These are phyloP conservation scores for Adelosebastes latens DNA, from an alignment of 2,797 vertebrate species.

Conservation along the genomic window DNA sequence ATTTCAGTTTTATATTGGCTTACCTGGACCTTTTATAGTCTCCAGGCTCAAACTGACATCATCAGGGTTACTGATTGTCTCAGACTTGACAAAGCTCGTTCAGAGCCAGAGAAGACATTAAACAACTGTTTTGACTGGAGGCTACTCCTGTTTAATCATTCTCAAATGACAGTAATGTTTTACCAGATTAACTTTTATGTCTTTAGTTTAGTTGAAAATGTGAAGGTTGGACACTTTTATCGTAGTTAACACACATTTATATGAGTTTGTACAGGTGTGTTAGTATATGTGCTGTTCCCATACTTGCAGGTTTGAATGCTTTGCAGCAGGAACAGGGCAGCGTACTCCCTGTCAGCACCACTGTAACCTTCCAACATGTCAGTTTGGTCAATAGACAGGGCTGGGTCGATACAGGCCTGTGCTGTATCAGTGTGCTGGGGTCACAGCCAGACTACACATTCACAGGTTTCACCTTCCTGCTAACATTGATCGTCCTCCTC, in stretches of 20 bases:
- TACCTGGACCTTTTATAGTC: not conserved
- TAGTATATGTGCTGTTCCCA: not conserved
- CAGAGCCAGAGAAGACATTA: not conserved
- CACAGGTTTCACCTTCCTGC: conserved; percentile 24
- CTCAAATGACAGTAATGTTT: no score
- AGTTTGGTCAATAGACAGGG: not conserved
- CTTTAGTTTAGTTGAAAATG: no score
- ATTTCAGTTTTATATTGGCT: not conserved
- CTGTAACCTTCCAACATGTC: conserved; percentile 4
- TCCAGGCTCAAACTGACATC: not conserved
- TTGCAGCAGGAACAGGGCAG: not conserved
- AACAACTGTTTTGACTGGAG: not conserved
- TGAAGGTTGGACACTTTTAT: not conserved
- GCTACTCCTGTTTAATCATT: not conserved
- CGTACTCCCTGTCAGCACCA: not conserved
- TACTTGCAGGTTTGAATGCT: not conserved
- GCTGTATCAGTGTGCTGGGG: conserved; percentile 6
- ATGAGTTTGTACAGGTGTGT: not conserved
- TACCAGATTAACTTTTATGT: no score
- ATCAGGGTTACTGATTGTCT: not conserved
- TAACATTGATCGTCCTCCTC: not conserved
- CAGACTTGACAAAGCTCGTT: not conserved
- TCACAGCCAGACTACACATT: not conserved
- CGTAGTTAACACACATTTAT: not conserved
- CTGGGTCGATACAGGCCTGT: not conserved